These are phyloP conservation scores for Sebastes aleutianus DNA, from an alignment of 2,797 vertebrate genomes.

Conservation along the genomic window DNA sequence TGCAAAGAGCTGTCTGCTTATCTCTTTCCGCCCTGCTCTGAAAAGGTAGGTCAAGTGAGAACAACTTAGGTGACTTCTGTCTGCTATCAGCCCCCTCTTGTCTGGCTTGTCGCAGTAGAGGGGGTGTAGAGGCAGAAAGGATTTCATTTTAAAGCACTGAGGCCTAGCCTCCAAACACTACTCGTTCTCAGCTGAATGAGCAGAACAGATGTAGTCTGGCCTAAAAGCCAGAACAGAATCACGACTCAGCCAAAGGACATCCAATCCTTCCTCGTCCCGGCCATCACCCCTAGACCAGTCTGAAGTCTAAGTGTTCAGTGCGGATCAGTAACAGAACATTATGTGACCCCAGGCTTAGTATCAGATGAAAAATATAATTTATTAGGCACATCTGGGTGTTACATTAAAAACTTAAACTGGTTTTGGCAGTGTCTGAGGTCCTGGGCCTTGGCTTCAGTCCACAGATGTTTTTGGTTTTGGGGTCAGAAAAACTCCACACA, in stretches of 20 bases:
- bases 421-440: background rate
- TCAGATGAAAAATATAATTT: background rate
- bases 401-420: background rate
- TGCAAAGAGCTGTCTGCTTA: background rate
- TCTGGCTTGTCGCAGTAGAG: background rate
- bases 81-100: background rate
- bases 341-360: background rate
- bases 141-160: conserved; percentile 33
- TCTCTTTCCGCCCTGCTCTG: conserved; percentile 1
- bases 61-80: conserved; percentile 4
- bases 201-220: conserved; percentile 27
- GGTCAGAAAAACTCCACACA: background rate
- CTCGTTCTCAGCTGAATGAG: conserved; percentile 28
- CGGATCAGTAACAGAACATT: background rate
- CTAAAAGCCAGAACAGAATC: conserved; percentile 14
- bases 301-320: background rate
- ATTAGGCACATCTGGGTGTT: background rate
- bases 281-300: background rate
- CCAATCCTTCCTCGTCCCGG: background rate
- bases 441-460: background rate
- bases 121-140: conserved; percentile 6
- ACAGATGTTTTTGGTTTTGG: background rate
- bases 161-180: background rate
- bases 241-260: background rate
- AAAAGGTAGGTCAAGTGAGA: conserved; percentile 29